These are phyloP conservation scores for Heteropelma amictum DNA, from an alignment of 2,888 invertebrate species.

Conservation along the genomic window DNA sequence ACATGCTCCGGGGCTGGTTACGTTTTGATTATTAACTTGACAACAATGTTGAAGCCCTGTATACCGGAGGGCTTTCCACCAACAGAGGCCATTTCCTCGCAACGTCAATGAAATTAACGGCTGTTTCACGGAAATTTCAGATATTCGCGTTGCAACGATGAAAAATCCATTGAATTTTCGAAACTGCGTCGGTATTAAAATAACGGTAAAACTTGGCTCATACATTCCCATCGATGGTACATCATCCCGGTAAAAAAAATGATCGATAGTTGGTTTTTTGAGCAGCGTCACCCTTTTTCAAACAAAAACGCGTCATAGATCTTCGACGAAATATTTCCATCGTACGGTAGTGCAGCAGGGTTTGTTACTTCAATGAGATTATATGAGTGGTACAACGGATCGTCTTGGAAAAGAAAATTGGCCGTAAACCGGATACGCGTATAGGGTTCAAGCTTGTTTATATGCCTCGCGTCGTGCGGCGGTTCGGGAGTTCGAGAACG, in stretches of 20 bases:
- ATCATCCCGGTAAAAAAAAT: too few species aligned
- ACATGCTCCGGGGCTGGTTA: background rate
- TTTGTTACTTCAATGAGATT: too few species aligned
- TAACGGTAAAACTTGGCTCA: too few species aligned
- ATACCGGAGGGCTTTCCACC: background rate
- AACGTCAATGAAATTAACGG: background rate
- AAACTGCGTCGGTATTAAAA: background rate
- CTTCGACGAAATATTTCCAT: too few species aligned
- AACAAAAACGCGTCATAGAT: too few species aligned
- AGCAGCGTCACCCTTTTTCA: too few species aligned
- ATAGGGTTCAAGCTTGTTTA: background rate
- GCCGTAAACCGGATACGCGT: background rate
- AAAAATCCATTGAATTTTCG: background rate
- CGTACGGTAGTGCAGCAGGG: too few species aligned
- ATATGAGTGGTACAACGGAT: too few species aligned
- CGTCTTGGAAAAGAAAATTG: background rate
- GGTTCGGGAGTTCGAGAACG: background rate
- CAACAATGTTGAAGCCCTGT: background rate
- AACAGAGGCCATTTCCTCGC: background rate
- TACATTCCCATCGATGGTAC: too few species aligned
- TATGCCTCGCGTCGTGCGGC: constrained; percentile 5
- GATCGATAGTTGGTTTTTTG: too few species aligned
- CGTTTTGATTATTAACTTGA: constrained; percentile 3
- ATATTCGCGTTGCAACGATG: background rate
- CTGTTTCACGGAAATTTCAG: background rate